A percentile compares a stretch with the other conserved stretches of the same genome.
phyloP scores from a whole-genome alignment of 2,797 vertebrate genomes.

The Sarcophilus harrisii region DNA sequence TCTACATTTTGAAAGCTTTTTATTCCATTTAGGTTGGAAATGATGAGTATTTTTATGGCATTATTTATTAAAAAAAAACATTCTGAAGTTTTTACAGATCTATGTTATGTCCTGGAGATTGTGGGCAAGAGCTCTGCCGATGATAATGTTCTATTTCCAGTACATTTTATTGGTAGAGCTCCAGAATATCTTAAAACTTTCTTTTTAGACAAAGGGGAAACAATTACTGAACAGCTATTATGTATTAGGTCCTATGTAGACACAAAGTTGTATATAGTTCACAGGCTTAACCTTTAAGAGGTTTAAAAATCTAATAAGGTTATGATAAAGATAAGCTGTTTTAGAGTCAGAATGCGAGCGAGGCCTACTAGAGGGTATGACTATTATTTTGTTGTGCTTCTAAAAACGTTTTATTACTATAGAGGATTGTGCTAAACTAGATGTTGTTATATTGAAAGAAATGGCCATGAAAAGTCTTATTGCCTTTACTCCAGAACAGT shows the following conservation, averaged over 20 bases:
- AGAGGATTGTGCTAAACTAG: background rate
- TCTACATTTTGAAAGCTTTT: background rate
- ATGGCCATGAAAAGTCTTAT: background rate
- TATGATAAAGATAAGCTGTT: background rate
- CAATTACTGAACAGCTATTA: background rate
- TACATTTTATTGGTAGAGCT: background rate
- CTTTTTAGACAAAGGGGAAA: background rate
- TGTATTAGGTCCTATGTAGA: background rate
- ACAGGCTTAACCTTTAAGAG: background rate
- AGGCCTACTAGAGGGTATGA: background rate
- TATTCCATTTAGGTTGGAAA: background rate
- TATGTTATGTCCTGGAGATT: background rate
- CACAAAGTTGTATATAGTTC: background rate
- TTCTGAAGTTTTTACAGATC: background rate
- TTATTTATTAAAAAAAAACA: background rate
- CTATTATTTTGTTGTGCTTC: background rate
- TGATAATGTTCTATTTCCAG: conserved; percentile 3
- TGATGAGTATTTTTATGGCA: background rate
- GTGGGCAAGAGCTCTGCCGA: background rate
- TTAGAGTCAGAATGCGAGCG: background rate
- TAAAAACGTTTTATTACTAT: background rate
- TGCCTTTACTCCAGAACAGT: background rate
- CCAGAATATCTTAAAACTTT: background rate
- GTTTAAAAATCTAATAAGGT: background rate
- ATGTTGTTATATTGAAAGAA: background rate